Base-by-base conservation (phyloP, 2,797 vertebrate genomes). In the Danio choprae region DNA sequence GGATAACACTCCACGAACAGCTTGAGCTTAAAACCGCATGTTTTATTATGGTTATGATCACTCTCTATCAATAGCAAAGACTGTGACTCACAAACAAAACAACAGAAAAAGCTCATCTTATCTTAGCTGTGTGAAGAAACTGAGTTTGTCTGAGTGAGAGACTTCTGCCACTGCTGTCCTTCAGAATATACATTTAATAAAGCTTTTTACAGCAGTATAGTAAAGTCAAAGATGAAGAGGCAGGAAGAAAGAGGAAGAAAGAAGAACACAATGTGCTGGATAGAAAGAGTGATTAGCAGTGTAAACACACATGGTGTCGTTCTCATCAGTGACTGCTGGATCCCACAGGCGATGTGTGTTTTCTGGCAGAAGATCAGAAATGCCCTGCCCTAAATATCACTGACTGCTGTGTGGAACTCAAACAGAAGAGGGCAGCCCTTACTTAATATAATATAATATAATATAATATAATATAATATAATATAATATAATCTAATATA, bases 271-370 rank as follows among this genome's bases (percentile, higher is more conserved):
- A 67, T 59, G 64, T 77, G 75, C 64, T 58, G 59, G n/a, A 69
- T 72, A 41, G 60, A 74, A 64, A 74, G 77, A 74, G 44, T 79
- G 79, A 72, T 55, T 51, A n/a, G 38, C 81, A 77, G 40, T 22
- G 44, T 50, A 60, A 78, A 78, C 41, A 29, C 13, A 12, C 18
- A 18, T 68, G 38, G 64, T 12, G 50, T 53, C 41, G 22, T 48
- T 69, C n/a, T 69, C 51, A 58, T 58, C 22, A 58, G 0, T 77
- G 53, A 43, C 53, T 48, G 63, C 51, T 48, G 41, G 20, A 46
- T 46, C 40, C 63, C 64, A 67, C 41, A 69, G 64, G 75, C 29
- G n/a, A 44, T 44, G 50, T 22, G 29, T 50, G 46, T 29, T 29
- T 67, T 40, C 62, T 67, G 74, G 40, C 74, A 56, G 62, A 40